Evolutionary conservation across 2,888 invertebrate species (phyloP), one percentile per base, ranked within the genome.

Genomic region (Lasioglossum figueresi): DNA sequence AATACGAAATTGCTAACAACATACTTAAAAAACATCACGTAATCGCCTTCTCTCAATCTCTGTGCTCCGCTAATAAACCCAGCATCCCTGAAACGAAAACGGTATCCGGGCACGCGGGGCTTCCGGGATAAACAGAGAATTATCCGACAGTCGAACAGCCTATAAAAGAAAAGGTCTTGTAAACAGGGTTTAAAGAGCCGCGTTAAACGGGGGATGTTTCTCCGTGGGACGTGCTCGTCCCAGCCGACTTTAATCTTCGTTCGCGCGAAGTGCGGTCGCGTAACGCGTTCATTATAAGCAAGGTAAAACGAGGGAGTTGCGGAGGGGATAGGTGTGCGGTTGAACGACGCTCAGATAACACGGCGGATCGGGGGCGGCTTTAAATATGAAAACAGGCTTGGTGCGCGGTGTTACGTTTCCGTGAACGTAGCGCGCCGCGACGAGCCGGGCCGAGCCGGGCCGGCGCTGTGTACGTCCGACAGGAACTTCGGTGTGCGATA

Each of bases 401-500:
- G 37, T 16, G 31, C 56, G 34, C 23, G 27, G 31, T 27, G 63
- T 31, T 63, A 63, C 63, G 63, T 63, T 19, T 56, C 56, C 56
- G 56, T n/a, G n/a, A 56, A n/a, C 52, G 52, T n/a, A n/a, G 19
- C 19, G 23, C 52, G 23, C 52, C 23, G 14, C 19, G 4, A 4
- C 45, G 16, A 0, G 16, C 45, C 19, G 19, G 0, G 52, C 52
- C 8, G 23, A n/a, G n/a, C n/a, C n/a, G n/a, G n/a, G n/a, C n/a
- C 19, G 56, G n/a, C 1, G 23, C 52, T n/a, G n/a, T 56, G n/a
- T n/a, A 56, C 56, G 56, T n/a, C n/a, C 56, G 12, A n/a, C 66
- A 6, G 74, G n/a, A 85, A 85, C 66, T 85, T 78, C 43, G 19
- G 31, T 6, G 72, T 68, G 75, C 72, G 86, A 79, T 76, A 73